These are phyloP conservation scores for Osmoderma eremita DNA, from an alignment of 2,888 invertebrate species.

Conservation along the genomic window DNA sequence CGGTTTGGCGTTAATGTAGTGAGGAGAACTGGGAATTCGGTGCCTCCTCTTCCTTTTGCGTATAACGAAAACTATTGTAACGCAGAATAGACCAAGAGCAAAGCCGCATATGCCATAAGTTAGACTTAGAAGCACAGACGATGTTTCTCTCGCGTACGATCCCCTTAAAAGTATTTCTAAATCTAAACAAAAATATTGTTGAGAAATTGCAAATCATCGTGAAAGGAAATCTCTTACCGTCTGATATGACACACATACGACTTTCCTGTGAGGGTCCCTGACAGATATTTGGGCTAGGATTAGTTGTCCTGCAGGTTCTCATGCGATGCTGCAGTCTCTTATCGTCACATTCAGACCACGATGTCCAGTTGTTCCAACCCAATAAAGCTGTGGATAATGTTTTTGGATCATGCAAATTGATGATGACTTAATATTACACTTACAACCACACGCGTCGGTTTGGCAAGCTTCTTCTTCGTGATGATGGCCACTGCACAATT, in stretches of 20 bases:
- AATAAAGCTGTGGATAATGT: conserved; percentile 67
- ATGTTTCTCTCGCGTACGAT: conserved; percentile 2
- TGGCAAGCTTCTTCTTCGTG: conserved; percentile 76
- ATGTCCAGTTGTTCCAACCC: conserved; percentile 81
- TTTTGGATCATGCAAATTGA: conserved; percentile 35
- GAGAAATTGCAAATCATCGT: not conserved
- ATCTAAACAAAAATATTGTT: conserved; percentile 38
- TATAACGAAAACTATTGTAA: conserved; percentile 54
- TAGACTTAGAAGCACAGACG: conserved; percentile 9
- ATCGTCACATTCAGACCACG: conserved; percentile 74
- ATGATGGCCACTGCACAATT: conserved; percentile 64
- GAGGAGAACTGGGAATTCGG: conserved; percentile 79
- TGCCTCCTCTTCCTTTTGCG: conserved; percentile 63
- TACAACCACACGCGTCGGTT: conserved; percentile 74
- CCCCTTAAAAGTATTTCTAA: conserved; percentile 54
- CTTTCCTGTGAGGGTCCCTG: conserved; percentile 76
- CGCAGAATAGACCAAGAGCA: conserved; percentile 50
- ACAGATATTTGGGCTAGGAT: conserved; percentile 71
- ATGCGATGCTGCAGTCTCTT: conserved; percentile 76
- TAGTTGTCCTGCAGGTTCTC: conserved; percentile 70
- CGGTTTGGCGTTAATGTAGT: conserved; percentile 83
- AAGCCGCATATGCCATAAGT: conserved; percentile 36
- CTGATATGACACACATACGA: conserved; percentile 67
- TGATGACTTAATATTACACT: conserved; percentile 50
- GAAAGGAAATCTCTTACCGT: conserved; percentile 28